Evolutionary conservation across 2,797 vertebrate genomes (phyloP), one percentile per base, ranked within the genome.

Genomic region (Myotis myotis): DNA sequence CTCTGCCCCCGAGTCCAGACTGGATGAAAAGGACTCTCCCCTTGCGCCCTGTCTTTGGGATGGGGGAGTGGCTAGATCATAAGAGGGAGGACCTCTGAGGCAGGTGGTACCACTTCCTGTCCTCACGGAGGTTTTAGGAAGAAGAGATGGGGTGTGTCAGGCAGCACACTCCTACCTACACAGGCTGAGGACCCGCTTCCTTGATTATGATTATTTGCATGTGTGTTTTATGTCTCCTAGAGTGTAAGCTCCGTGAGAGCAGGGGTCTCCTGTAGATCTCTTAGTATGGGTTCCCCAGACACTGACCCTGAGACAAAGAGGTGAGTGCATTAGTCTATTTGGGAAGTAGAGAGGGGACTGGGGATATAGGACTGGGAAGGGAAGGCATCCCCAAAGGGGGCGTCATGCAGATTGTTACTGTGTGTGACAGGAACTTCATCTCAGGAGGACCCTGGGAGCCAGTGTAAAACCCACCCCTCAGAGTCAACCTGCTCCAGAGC

Each of bases 151-250:
- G 19, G 8, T 64, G 47, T 51, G 38, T 79, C 72, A 47, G 62
- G 12, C 44, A 36, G 28, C 38, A 60, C 2, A 0, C 17, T 20
- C 13, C 19, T 3, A 6, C 2, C 6, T 47, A 47, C 47, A 47
- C 49, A 30, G 49, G 11, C 13, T 1, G 38, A 36, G 6, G n/a
- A 15, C 9, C 22, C 2, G 0, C 33, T 36, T n/a, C 49, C 57
- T 80, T 23, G n/a, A 36, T 72, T 53, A 5, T 11, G 41, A 22
- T 47, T 8, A 15, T 49, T n/a, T 84, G 20, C 22, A 0, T 0
- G 3, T 15, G 55, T 1, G 3, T 66, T 60, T 89, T 30, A 11
- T 62, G 55, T 22, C 62, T 71, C 80, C 71, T 30, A 19, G 33
- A 74, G 36, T 3, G 25, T 44, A 25, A 55, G 15, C 75, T 80